Percentiles rank a stretch among this genome's conserved stretches.
These are phyloP conservation scores for Acheta domesticus DNA, from an alignment of 2,888 invertebrate genomes.

Conservation along the genomic window DNA sequence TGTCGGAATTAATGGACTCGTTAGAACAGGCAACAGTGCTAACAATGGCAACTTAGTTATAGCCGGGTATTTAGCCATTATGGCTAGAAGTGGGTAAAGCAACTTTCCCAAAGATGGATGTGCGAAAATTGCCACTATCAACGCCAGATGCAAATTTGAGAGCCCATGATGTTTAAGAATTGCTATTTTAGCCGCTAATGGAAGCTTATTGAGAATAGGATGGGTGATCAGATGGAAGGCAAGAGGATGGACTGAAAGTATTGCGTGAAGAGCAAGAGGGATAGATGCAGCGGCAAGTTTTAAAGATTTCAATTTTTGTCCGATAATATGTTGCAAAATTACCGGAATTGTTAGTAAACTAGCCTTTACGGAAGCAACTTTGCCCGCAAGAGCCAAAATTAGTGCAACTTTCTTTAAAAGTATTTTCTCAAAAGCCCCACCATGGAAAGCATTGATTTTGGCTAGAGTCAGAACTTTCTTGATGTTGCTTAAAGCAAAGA, in stretches of 20 bases:
- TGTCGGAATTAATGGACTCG: background rate
- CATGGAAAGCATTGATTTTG: slow-evolving; percentile 1
- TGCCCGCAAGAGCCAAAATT: background rate
- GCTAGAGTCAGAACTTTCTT: background rate
- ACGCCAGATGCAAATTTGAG: background rate
- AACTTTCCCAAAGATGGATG: background rate
- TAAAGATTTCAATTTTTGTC: background rate
- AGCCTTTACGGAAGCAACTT: background rate
- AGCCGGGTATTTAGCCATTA: background rate
- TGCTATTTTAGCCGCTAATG: background rate
- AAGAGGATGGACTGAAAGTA: background rate
- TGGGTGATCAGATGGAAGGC: background rate
- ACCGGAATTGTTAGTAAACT: background rate
- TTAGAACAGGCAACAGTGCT: background rate
- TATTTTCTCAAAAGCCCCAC: background rate
- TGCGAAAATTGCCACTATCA: background rate
- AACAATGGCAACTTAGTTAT: background rate
- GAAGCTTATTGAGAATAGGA: slow-evolving; percentile 2
- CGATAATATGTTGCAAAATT: background rate
- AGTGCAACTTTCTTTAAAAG: slow-evolving; percentile 5
- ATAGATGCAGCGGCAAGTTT: background rate
- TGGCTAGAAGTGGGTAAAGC: background rate
- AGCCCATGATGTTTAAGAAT: background rate
- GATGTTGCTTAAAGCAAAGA: background rate
- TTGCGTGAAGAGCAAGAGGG: background rate